These are phyloP conservation scores for Muscidifurax raptorellus DNA, from an alignment of 1,140 invertebrate species.

Conservation along the genomic window DNA sequence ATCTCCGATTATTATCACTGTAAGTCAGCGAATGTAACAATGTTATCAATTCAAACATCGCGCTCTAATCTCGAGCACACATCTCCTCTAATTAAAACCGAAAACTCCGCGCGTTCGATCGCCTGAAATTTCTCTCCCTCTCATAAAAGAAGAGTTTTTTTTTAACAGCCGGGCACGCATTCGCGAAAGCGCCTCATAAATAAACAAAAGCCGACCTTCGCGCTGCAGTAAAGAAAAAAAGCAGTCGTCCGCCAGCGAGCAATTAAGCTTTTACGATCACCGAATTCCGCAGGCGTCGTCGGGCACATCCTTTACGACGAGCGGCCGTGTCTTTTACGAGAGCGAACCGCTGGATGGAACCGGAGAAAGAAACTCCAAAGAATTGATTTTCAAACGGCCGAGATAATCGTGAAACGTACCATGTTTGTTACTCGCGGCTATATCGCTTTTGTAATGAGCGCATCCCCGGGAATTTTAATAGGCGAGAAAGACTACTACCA, in stretches of 20 bases:
- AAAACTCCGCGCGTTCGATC: no score
- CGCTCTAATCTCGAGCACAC: not conserved
- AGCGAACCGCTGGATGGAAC: not conserved
- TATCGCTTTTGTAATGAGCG: not conserved
- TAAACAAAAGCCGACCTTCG: no score
- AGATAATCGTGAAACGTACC: not conserved
- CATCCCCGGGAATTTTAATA: not conserved
- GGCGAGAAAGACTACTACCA: not conserved
- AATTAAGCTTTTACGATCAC: constrained; percentile 1
- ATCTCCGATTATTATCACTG: not conserved
- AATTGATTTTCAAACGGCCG: not conserved
- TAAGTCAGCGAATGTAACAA: not conserved
- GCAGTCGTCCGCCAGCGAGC: not conserved
- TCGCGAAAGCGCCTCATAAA: no score
- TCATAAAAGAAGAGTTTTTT: no score
- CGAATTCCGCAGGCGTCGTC: not conserved
- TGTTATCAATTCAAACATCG: not conserved
- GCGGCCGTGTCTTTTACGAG: not conserved
- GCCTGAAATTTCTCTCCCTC: no score
- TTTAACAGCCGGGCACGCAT: no score
- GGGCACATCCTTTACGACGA: not conserved
- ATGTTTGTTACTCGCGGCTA: not conserved
- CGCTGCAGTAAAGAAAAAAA: not conserved
- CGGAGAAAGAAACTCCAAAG: not conserved
- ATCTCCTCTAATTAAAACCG: no score